Percentiles rank a stretch among this genome's conserved stretches.
These are phyloP conservation scores for Chamaetylas fuelleborni DNA, from an alignment of 2,113 vertebrate species.

Conservation along the genomic window DNA sequence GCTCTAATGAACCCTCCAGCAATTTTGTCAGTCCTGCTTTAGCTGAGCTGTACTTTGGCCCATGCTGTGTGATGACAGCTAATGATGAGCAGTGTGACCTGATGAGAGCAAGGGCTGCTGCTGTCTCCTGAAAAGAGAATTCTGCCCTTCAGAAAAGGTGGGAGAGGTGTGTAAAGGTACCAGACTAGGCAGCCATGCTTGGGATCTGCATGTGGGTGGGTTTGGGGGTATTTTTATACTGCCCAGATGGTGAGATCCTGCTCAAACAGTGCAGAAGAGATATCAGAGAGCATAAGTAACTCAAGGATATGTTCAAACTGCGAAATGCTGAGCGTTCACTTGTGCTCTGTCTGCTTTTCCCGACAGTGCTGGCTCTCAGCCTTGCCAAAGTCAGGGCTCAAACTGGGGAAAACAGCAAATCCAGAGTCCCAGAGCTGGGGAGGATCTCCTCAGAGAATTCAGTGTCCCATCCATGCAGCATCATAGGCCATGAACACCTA, in stretches of 20 bases:
- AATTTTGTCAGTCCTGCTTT: neutral
- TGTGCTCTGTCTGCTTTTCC: neutral
- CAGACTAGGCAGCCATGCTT: accelerated
- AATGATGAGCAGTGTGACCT: conserved; percentile 17
- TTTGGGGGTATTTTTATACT: neutral
- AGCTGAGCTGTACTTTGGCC: neutral
- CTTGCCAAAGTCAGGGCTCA: neutral
- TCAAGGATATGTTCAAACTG: neutral
- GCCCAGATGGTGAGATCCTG: neutral
- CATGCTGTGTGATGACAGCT: conserved; percentile 22
- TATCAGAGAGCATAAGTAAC: neutral
- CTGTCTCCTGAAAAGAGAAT: neutral
- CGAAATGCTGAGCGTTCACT: neutral
- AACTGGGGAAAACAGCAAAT: neutral
- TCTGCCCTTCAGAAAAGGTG: neutral
- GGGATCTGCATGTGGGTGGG: neutral
- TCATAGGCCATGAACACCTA: neutral
- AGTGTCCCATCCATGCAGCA: neutral
- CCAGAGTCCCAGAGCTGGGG: neutral
- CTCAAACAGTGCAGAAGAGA: neutral
- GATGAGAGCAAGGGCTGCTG: neutral
- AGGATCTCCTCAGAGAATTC: neutral
- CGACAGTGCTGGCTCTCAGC: neutral
- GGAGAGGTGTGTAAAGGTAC: neutral
- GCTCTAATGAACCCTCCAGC: conserved; percentile 28